Evolutionary conservation across 2,113 vertebrate species (phyloP).

Genomic region (Phoenicopterus ruber): DNA sequence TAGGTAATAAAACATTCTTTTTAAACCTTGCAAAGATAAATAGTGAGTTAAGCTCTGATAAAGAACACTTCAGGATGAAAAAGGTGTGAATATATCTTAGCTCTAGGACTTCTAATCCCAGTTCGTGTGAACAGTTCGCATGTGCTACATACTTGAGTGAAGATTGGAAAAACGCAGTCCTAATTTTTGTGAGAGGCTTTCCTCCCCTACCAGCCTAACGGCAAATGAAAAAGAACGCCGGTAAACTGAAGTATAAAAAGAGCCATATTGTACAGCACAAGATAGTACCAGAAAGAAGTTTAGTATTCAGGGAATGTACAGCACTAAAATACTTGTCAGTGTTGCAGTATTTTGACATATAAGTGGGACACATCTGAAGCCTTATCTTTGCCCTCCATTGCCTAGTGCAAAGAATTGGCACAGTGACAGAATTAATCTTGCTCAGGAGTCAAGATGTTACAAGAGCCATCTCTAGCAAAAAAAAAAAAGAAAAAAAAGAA

Average conservation of each 20-base stretch:
- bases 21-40: slow-evolving; percentile 21
- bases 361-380: slow-evolving; percentile 46
- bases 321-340: slow-evolving; percentile 42
- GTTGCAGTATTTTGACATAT: slow-evolving; percentile 43
- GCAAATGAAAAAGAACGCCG: neutral
- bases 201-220: neutral
- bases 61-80: neutral
- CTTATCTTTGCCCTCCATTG: slow-evolving; percentile 40
- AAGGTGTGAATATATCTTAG: neutral
- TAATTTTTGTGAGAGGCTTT: neutral
- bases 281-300: neutral
- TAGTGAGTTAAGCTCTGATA: neutral
- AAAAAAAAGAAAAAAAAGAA: neutral
- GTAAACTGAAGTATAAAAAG: neutral
- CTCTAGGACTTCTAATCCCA: neutral
- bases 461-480: neutral
- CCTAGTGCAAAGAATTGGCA: slow-evolving; percentile 14
- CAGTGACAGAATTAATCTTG: slow-evolving; percentile 37
- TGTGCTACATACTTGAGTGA: neutral
- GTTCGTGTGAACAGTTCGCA: neutral
- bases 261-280: neutral
- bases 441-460: slow-evolving; percentile 25
- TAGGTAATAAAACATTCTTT: slow-evolving; percentile 20
- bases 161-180: neutral
- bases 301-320: slow-evolving; percentile 14